These are phyloP conservation scores for Cantharis flavilabris DNA, from an alignment of 2,888 invertebrate species.

Conservation along the genomic window DNA sequence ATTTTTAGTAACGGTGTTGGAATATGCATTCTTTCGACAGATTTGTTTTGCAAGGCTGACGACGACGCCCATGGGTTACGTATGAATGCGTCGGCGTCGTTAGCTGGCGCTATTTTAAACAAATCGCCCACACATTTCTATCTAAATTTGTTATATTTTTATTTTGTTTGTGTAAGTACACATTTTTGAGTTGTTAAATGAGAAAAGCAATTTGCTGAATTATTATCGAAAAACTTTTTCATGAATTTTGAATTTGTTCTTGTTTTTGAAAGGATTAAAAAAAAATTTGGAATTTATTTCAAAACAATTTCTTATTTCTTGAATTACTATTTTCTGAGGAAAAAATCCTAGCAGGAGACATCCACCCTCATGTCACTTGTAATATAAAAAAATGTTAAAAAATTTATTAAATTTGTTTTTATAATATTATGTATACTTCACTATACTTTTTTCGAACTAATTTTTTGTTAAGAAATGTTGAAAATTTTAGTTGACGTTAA, in stretches of 20 bases:
- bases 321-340: not conserved
- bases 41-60: not conserved
- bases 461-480: not conserved
- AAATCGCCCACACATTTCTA: conserved; percentile 30
- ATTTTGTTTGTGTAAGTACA: not conserved
- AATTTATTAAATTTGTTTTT: too few relatives aligned
- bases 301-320: not conserved
- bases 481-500: not conserved
- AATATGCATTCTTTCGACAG: not conserved
- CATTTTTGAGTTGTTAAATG: not conserved
- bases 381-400: too few relatives aligned
- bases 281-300: not conserved
- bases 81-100: conserved; percentile 19
- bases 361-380: too few relatives aligned
- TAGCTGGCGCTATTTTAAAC: conserved; percentile 32
- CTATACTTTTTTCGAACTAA: not conserved
- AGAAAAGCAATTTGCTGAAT: not conserved
- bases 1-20: not conserved
- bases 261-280: not conserved
- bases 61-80: conserved; percentile 19
- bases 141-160: conserved; percentile 21
- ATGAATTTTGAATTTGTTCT: not conserved
- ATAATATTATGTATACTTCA: too few relatives aligned
- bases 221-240: not conserved
- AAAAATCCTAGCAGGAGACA: not conserved